Conservation (phyloP, 2,113 vertebrate species). For the Cebus imitator region DNA sequence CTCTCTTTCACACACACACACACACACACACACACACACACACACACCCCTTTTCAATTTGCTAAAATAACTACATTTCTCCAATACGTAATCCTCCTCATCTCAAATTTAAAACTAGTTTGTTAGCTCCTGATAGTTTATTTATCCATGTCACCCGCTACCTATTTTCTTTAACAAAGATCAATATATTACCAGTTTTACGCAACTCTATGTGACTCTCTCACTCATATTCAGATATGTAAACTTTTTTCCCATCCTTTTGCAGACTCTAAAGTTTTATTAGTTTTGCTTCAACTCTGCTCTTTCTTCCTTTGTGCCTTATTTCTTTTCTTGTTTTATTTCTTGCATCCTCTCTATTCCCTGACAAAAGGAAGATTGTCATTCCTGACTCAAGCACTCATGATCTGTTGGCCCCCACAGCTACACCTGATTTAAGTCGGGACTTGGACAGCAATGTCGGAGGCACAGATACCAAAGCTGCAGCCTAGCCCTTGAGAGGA, state of each 20-base stretch:
- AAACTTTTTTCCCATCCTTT: neutral
- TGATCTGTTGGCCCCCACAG: neutral
- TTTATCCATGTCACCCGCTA: neutral
- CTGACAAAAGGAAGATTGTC: conserved; percentile 25
- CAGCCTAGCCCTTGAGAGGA: conserved; percentile 6
- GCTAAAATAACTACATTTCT: neutral
- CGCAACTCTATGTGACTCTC: neutral
- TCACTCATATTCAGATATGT: neutral
- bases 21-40: neutral
- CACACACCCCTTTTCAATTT: neutral
- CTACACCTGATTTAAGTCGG: conserved; percentile 23
- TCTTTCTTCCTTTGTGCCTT: conserved; percentile 10
- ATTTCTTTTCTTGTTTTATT: conserved; percentile 42
- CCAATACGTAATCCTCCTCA: neutral
- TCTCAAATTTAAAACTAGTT: neutral
- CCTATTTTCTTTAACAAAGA: conserved; percentile 10
- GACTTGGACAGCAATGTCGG: neutral
- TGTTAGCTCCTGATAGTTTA: neutral
- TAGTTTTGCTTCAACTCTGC: neutral
- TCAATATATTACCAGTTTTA: neutral
- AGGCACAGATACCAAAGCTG: neutral
- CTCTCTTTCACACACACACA: neutral
- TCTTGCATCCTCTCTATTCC: neutral
- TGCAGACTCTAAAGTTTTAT: neutral
- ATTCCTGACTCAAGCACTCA: neutral